Conservation (phyloP, 2,113 vertebrate species). For the Tricholaema leucomelas region DNA sequence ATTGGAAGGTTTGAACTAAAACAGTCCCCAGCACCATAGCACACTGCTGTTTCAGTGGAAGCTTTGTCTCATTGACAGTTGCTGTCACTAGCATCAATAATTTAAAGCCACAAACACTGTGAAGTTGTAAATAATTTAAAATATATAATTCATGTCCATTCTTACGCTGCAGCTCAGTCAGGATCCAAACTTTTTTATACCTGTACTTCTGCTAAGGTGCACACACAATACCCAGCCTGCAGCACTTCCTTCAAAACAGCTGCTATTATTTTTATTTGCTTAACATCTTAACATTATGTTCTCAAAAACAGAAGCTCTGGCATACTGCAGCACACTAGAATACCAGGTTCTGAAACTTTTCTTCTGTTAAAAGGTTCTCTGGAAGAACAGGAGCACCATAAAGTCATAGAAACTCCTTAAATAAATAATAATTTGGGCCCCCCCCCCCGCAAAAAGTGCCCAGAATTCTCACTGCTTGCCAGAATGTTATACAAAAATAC, state of each 20-base stretch:
- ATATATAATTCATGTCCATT: slow-evolving; percentile 32
- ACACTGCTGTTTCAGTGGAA: background rate
- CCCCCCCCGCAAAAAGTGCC: background rate
- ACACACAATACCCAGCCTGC: background rate
- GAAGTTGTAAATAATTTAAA: slow-evolving; percentile 67
- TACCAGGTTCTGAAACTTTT: background rate
- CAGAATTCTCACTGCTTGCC: background rate
- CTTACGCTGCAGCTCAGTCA: slow-evolving; percentile 11
- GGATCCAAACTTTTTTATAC: slow-evolving; percentile 27
- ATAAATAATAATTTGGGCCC: slow-evolving; percentile 58
- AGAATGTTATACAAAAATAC: background rate
- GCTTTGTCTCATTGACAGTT: slow-evolving; percentile 50
- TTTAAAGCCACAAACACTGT: slow-evolving; percentile 44
- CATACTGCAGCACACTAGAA: background rate
- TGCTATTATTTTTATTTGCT: background rate
- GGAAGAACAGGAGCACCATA: slow-evolving; percentile 4
- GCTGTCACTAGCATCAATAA: slow-evolving; percentile 56
- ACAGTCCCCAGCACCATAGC: background rate
- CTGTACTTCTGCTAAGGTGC: background rate
- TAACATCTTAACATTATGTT: background rate
- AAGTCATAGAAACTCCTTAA: slow-evolving; percentile 24
- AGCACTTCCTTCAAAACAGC: background rate
- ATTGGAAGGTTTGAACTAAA: background rate
- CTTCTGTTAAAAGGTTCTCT: background rate
- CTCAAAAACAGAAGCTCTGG: background rate